Conservation (phyloP, 1,140 invertebrate species). For the Choristoneura fumiferana region DNA sequence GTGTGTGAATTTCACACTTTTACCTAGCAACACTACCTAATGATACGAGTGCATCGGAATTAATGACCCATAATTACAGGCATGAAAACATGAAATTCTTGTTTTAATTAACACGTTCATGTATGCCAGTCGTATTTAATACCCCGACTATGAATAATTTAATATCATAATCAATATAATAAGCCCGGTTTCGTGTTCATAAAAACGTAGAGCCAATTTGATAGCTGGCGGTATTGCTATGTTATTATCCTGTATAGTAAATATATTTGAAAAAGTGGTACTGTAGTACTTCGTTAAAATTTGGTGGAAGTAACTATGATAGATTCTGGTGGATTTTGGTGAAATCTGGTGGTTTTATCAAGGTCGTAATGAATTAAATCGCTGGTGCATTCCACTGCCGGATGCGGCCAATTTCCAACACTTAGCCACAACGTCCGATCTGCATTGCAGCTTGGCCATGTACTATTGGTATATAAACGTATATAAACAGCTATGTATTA, state of each 20-base stretch:
- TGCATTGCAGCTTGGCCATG: background rate
- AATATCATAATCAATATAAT: conserved; percentile 1
- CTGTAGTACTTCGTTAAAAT: too few relatives aligned
- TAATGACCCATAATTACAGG: conserved; percentile 9
- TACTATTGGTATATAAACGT: too few relatives aligned
- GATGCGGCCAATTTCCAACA: background rate
- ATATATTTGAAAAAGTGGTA: too few relatives aligned
- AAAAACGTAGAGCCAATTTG: background rate
- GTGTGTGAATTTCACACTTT: background rate
- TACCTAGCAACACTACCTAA: background rate
- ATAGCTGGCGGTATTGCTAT: background rate
- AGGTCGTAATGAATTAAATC: background rate
- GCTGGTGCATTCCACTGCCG: background rate
- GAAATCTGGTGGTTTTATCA: too few relatives aligned
- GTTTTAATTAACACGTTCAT: background rate
- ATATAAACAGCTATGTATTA: too few relatives aligned
- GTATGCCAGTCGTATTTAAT: background rate
- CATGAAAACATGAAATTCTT: background rate
- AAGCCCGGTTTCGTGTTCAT: background rate
- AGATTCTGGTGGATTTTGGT: too few relatives aligned
- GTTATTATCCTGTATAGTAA: too few relatives aligned
- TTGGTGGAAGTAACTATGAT: too few relatives aligned
- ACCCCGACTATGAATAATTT: conserved; percentile 4
- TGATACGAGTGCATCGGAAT: background rate
- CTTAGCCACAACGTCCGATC: background rate